phyloP scores from a whole-genome alignment of 37 sponge, comb jelly and placozoan species.

The Oscarella lobularis region DNA sequence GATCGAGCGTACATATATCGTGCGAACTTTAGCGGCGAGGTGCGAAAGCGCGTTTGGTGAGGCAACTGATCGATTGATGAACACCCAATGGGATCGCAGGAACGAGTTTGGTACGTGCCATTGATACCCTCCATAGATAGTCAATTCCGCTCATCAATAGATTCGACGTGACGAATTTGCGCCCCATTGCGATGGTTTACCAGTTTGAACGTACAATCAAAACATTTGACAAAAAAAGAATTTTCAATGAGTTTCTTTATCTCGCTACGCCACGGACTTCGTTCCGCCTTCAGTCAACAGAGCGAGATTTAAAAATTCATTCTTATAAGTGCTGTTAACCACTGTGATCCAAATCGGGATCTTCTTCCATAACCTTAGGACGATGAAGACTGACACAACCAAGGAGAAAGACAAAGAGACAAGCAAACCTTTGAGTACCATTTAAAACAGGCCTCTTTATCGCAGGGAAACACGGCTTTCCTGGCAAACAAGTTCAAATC shows the following conservation, averaged over 20 bases:
- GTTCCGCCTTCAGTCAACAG: conserved; percentile 71
- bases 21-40: too few relatives aligned
- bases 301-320: conserved; percentile 39
- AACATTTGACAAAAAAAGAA: conserved; percentile 37
- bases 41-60: too few relatives aligned
- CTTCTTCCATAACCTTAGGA: conserved; percentile 73
- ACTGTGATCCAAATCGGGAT: conserved; percentile 77
- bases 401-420: too few relatives aligned
- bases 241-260: neutral
- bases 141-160: conserved; percentile 72
- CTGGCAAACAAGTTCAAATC: conserved; percentile 73
- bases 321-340: conserved; percentile 47
- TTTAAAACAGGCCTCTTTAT: conserved; percentile 69
- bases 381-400: too few relatives aligned
- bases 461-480: conserved; percentile 50
- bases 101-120: too few relatives aligned
- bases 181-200: conserved; percentile 66
- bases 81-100: too few relatives aligned
- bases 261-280: conserved; percentile 42
- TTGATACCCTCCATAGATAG: conserved; percentile 78
- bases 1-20: too few relatives aligned
- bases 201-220: conserved; percentile 70
- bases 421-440: conserved; percentile 94
- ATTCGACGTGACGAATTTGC: conserved; percentile 46
- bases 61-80: too few relatives aligned